Evolutionary conservation across 2,888 invertebrate genomes (phyloP), one percentile per base, ranked within the genome.

Genomic region (Pseudolycoriella hygida): DNA sequence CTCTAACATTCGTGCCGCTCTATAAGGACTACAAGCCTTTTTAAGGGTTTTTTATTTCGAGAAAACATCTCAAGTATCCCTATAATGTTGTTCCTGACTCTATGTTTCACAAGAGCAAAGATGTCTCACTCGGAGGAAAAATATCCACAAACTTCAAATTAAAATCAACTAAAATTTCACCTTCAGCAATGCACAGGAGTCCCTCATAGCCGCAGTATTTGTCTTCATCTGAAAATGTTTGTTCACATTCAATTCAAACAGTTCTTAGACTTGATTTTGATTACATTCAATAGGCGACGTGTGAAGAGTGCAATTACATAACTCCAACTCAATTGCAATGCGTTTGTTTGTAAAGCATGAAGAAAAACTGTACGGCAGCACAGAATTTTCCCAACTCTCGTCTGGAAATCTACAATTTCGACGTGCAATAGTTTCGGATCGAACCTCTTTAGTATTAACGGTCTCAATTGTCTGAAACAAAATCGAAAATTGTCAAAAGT

Each of bases 291-390:
- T 31, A 2, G 53, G 48, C 4, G 56, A 50, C 38, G 52, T 53
- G 42, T 53, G 54, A 20, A 59, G 45, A 1, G 60, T 58, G 43
- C 60, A 60, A 47, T 60, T 60, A 44, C 60, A 60, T 3, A 47
- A 12, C 25, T 53, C 39, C 42, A 57, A 49, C 47, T 60, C 60
- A 37, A 56, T 50, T 46, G 53, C 15, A 44, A 54, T 52, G 40
- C 57, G 52, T 17, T 55, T 48, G 46, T 55, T 50, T 3, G 55
- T 53, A 54, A 60, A 57, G 43, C 60, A 60, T 8, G 51, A 53
- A 3, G 57, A 56, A 49, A 58, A 60, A 40, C 59, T 59, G 31
- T 47, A 47, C 2, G 43, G 18, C n/a, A 20, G 20, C 2, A n/a
- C n/a, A 11, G 31, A 43, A 2, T 15, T 20, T 3, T 2, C 17